Conservation (phyloP, 1,140 invertebrate genomes). For the Ceratosolen solmsi region DNA sequence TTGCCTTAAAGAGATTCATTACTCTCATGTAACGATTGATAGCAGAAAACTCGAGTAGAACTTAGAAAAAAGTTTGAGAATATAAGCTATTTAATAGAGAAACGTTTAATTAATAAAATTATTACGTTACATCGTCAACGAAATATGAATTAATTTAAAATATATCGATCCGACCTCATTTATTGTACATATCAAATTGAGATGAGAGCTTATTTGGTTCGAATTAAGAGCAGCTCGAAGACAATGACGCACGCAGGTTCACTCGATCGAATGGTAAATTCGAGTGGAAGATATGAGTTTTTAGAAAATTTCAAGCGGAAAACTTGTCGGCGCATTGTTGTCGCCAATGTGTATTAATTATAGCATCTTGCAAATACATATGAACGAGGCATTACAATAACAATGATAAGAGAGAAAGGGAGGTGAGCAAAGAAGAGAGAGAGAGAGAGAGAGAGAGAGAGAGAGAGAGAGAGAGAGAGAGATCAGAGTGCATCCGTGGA, state of each 20-base stretch:
- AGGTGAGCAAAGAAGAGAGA: neutral
- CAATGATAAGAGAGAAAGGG: neutral
- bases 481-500: constrained; percentile 30
- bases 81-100: no score
- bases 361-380: neutral
- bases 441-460: neutral
- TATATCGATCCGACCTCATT: neutral
- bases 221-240: neutral
- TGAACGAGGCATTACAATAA: neutral
- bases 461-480: neutral
- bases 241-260: neutral
- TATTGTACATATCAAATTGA: neutral
- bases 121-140: neutral
- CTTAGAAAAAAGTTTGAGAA: no score
- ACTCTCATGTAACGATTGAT: no score
- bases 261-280: no score
- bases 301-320: neutral
- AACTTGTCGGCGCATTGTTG: neutral
- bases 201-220: neutral
- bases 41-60: no score
- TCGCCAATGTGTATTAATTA: neutral
- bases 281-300: no score
- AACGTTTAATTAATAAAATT: no score
- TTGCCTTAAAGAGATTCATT: no score
- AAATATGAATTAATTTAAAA: constrained; percentile 6